Evolutionary conservation across 2,797 vertebrate species (phyloP).

Genomic region (Syngnathus rostellatus): DNA sequence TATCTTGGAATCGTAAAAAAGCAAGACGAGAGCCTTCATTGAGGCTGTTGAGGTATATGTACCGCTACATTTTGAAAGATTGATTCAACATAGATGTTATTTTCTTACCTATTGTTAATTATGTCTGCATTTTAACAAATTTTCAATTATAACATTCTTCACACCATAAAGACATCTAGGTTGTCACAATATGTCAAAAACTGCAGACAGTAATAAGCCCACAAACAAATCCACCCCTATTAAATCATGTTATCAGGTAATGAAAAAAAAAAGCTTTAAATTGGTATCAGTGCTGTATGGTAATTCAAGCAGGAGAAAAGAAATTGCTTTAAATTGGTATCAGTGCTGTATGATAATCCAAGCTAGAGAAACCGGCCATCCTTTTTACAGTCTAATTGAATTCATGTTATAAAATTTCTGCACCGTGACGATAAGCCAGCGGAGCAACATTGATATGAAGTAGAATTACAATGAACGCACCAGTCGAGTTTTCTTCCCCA

Average conservation of each 20-base stretch:
- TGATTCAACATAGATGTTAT: not conserved
- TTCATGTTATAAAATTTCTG: not conserved
- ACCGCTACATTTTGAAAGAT: not conserved
- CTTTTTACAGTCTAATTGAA: not conserved
- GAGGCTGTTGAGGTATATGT: not conserved
- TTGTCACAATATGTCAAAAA: not conserved
- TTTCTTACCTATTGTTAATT: not conserved
- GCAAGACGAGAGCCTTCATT: too few relatives aligned
- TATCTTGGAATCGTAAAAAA: too few relatives aligned
- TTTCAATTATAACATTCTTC: not conserved
- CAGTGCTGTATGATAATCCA: not conserved
- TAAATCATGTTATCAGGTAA: not conserved
- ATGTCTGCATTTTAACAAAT: not conserved
- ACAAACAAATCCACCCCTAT: not conserved
- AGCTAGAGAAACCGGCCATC: not conserved
- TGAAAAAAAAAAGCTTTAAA: not conserved
- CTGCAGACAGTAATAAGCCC: not conserved
- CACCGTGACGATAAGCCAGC: slow-evolving; percentile 4
- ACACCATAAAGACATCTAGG: not conserved
- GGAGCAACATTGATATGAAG: slow-evolving; percentile 13
- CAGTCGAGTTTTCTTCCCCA: not conserved
- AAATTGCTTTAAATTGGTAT: not conserved
- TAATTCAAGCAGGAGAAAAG: not conserved
- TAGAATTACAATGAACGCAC: slow-evolving; percentile 14
- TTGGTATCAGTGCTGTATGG: too few relatives aligned